Evolutionary conservation across 2,113 vertebrate species (phyloP).

Genomic region (Romanogobio albipinnatus): DNA sequence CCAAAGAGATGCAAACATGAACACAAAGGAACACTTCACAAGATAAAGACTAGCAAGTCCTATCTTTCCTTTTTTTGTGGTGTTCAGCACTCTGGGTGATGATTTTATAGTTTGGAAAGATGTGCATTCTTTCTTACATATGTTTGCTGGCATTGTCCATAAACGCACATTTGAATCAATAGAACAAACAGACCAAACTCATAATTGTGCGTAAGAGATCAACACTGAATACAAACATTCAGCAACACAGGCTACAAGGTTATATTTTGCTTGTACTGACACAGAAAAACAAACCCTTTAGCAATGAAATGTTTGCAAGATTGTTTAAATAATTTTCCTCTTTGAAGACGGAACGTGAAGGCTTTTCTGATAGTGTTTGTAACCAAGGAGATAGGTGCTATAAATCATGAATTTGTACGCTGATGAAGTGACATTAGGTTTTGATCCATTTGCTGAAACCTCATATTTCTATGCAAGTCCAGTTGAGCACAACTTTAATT

Average conservation of each 20-base stretch:
- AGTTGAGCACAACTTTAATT: conserved; percentile 68
- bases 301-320: neutral
- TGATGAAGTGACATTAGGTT: neutral
- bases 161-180: conserved; percentile 17
- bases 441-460: neutral
- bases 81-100: neutral
- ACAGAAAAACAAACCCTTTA: neutral
- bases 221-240: neutral
- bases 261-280: neutral
- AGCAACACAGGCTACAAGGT: neutral
- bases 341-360: neutral
- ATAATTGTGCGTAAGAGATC: neutral
- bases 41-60: neutral
- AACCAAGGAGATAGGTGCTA: neutral
- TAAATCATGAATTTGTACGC: neutral
- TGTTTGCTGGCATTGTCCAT: conserved; percentile 25
- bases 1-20: conserved; percentile 47
- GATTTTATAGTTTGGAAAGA: neutral
- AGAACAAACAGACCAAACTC: neutral
- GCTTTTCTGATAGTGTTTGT: neutral
- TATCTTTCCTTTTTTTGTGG: neutral
- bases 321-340: neutral
- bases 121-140: neutral
- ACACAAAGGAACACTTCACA: conserved; percentile 26
- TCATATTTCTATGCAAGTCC: conserved; percentile 13